phyloP scores from a whole-genome alignment of 2,797 vertebrate species.

The Petrocephalus sullivani region DNA sequence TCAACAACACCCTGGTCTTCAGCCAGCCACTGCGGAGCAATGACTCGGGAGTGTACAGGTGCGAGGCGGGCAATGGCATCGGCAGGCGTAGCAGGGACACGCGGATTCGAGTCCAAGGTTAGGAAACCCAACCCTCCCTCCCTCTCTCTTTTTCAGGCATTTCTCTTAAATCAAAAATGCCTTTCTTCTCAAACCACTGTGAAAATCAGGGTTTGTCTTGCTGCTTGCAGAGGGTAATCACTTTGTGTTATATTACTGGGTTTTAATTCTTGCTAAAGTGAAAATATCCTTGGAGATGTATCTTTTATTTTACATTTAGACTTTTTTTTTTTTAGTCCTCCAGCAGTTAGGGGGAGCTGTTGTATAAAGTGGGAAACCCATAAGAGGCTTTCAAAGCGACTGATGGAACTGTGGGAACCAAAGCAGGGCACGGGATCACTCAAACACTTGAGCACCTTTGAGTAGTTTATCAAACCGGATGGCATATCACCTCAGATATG shows the following conservation, averaged over 20 bases:
- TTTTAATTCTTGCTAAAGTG: background rate
- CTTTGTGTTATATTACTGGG: background rate
- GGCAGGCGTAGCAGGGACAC: conserved; percentile 75
- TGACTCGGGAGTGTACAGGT: conserved; percentile 87
- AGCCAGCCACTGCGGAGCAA: conserved; percentile 77
- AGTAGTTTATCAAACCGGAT: background rate
- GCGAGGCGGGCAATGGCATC: conserved; percentile 82
- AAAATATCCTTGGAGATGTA: background rate
- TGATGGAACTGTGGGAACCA: background rate
- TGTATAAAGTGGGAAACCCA: background rate
- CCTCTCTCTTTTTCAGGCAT: background rate
- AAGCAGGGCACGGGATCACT: background rate
- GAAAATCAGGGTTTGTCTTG: background rate
- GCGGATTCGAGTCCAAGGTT: conserved; percentile 83
- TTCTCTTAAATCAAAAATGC: background rate
- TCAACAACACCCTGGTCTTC: conserved; percentile 82
- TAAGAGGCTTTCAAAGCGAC: background rate
- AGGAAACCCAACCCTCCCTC: conserved; percentile 33
- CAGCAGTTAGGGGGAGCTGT: background rate
- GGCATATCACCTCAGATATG: no score
- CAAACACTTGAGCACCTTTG: background rate
- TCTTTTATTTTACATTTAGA: no score
- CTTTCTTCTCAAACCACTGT: background rate
- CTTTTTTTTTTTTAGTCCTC: background rate
- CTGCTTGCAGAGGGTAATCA: background rate